Conservation (phyloP, 1,140 invertebrate genomes). For the Aphaenogaster floridana region DNA sequence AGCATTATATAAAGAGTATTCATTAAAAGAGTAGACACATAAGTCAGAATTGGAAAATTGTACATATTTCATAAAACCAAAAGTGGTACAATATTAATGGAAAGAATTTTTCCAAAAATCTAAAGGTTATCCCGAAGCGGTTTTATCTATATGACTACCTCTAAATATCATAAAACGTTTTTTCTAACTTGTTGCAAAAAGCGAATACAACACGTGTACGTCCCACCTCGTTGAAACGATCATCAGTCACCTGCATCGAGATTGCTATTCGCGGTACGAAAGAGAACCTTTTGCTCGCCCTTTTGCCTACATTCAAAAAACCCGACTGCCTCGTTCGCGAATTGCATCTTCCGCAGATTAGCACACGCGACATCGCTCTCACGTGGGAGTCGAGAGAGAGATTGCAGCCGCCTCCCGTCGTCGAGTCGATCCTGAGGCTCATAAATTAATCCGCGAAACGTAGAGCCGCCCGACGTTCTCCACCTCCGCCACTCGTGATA, state of each 20-base stretch:
- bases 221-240: neutral
- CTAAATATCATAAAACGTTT: neutral
- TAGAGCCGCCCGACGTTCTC: slow-evolving; percentile 5
- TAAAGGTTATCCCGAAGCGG: neutral
- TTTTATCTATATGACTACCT: neutral
- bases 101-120: neutral
- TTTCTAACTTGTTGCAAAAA: slow-evolving; percentile 24
- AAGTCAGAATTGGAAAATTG: neutral
- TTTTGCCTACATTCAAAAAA: slow-evolving; percentile 8
- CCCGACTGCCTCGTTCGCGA: neutral
- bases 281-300: neutral
- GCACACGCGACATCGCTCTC: slow-evolving; percentile 26
- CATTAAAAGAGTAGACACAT: neutral
- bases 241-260: neutral
- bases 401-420: neutral
- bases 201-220: neutral
- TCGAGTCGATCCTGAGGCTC: slow-evolving; percentile 30
- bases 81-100: neutral
- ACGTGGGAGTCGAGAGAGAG: slow-evolving; percentile 43
- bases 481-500: slow-evolving; percentile 1
- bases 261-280: neutral
- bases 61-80: neutral
- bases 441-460: slow-evolving; percentile 49
- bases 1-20: neutral
- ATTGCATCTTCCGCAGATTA: slow-evolving; percentile 54